Percentiles rank a stretch among this genome's conserved stretches.
phyloP scores from a whole-genome alignment of 1,140 invertebrate species.

The Episyrphus balteatus region DNA sequence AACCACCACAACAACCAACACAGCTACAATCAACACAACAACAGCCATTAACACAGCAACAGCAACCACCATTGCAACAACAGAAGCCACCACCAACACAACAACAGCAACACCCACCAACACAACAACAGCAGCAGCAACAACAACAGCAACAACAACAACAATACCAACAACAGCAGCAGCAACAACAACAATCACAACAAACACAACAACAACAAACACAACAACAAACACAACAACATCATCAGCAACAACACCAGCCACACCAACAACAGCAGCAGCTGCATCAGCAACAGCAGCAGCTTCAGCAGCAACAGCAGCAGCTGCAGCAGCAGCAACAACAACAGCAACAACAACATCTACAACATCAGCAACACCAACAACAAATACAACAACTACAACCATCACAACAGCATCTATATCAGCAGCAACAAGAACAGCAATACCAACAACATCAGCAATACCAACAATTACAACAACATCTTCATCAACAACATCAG shows the following conservation, averaged over 20 bases:
- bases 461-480: no score
- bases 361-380: constrained; percentile 12
- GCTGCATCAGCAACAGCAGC: not conserved
- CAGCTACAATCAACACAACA: no score
- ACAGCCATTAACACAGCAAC: not conserved
- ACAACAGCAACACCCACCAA: not conserved
- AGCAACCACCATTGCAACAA: constrained; percentile 8
- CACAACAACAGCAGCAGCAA: constrained; percentile 2
- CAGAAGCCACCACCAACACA: not conserved
- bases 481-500: no score
- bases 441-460: no score
- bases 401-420: no score
- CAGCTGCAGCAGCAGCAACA: constrained; percentile 21
- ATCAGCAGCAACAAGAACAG: no score
- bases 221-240: not conserved
- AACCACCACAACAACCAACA: not conserved
- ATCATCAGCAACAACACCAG: no score
- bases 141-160: not conserved
- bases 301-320: constrained; percentile 5
- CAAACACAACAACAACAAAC: constrained; percentile 5
- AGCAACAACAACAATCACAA: not conserved
- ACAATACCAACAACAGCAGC: no score
- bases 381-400: no score
- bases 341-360: constrained; percentile 20
- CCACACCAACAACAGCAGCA: no score